phyloP scores from a whole-genome alignment of 92 coral and sea anemone species.

The Diadumene lineata region DNA sequence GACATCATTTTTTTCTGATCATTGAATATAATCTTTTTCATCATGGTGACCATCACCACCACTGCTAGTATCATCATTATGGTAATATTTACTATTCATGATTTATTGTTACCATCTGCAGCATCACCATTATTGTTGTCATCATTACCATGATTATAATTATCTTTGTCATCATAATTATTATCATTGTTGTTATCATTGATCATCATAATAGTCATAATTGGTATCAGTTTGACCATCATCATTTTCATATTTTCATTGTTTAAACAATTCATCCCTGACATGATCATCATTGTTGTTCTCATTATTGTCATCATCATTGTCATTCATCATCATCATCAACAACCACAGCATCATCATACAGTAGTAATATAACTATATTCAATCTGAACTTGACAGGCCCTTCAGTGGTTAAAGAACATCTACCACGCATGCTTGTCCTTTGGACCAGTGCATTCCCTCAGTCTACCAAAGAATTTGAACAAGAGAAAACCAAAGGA shows the following conservation, averaged over 20 bases:
- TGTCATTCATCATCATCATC: neutral
- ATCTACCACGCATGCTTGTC: constrained; percentile 82
- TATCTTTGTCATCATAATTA: neutral
- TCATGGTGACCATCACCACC: too few species aligned
- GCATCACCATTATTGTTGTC: neutral
- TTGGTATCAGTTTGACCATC: too few species aligned
- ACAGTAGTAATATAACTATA: too few species aligned
- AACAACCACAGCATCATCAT: neutral
- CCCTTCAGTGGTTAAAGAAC: constrained; percentile 91
- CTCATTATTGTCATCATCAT: neutral
- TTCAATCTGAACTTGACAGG: constrained; percentile 62
- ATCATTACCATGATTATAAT: neutral
- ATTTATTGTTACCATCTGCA: too few species aligned
- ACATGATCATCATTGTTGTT: neutral
- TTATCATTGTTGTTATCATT: neutral
- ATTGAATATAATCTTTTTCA: too few species aligned
- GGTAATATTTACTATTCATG: too few species aligned
- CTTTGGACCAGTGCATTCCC: constrained; percentile 96
- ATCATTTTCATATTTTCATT: too few species aligned
- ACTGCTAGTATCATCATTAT: too few species aligned
- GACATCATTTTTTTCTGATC: too few species aligned
- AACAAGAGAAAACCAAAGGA: constrained; percentile 90
- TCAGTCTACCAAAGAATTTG: constrained; percentile 84
- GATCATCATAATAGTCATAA: too few species aligned
- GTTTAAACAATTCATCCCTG: too few species aligned